Conservation (phyloP, 2,113 vertebrate genomes). For the Ctenodactylus gundi region DNA sequence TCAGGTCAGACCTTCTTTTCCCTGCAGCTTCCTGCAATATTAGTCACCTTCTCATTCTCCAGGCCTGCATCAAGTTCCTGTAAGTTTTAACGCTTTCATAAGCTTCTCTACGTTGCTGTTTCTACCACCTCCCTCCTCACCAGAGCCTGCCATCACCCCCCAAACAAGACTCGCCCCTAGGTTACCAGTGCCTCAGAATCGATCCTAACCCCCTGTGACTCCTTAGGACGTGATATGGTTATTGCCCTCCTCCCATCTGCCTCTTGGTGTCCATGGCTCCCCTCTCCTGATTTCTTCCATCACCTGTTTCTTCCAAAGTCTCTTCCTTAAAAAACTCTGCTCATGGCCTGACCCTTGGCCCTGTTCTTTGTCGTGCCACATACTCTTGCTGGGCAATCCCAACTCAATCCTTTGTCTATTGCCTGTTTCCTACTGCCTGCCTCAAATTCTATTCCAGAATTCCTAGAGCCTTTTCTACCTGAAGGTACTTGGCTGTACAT, state of each 20-base stretch:
- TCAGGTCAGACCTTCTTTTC: conserved; percentile 11
- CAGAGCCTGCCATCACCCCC: neutral
- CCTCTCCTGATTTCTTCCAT: neutral
- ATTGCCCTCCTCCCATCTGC: neutral
- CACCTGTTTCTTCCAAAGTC: neutral
- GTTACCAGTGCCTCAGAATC: neutral
- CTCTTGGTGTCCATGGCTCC: neutral
- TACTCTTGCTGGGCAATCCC: neutral
- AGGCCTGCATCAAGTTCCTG: neutral
- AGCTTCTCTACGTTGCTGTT: neutral
- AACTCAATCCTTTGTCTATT: neutral
- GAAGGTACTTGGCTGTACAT: neutral
- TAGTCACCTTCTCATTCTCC: neutral
- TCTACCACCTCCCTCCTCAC: neutral
- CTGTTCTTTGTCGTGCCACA: neutral
- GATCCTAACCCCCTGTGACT: neutral
- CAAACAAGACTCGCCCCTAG: neutral
- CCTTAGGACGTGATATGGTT: no score
- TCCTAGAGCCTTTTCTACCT: neutral
- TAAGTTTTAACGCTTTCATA: neutral
- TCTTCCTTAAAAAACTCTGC: neutral
- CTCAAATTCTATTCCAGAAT: neutral
- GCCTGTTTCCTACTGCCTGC: no score
- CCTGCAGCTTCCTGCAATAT: neutral
- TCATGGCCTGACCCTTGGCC: neutral